Percentiles rank a stretch among this genome's conserved stretches.
Evolutionary conservation across 1,140 invertebrate species (phyloP).

Genomic region (Aricia agestis): DNA sequence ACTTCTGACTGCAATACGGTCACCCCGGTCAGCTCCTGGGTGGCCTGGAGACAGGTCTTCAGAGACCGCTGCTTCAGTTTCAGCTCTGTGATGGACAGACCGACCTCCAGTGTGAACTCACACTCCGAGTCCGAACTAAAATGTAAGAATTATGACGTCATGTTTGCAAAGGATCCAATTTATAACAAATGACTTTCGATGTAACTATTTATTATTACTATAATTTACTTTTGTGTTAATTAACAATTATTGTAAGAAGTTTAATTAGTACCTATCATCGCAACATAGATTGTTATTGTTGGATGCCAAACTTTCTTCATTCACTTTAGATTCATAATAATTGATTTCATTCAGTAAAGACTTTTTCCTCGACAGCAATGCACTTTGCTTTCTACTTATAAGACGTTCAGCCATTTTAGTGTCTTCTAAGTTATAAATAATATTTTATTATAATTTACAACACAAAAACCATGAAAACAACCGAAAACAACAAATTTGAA

Average conservation of each 20-base stretch:
- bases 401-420: conserved; percentile 27
- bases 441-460: neutral
- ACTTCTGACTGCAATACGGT: conserved; percentile 47
- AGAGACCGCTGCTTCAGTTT: conserved; percentile 33
- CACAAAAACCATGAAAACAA: neutral
- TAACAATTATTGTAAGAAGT: neutral
- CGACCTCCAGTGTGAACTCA: conserved; percentile 28
- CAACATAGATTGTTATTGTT: conserved; percentile 32
- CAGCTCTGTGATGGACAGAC: conserved; percentile 37
- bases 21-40: conserved; percentile 48
- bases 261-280: conserved; percentile 43
- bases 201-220: neutral
- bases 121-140: conserved; percentile 52
- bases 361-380: conserved; percentile 40
- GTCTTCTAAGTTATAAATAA: neutral
- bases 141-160: conserved; percentile 2
- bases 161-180: too few species aligned
- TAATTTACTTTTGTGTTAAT: neutral
- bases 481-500: neutral
- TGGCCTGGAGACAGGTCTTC: conserved; percentile 47
- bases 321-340: conserved; percentile 45
- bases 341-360: conserved; percentile 44
- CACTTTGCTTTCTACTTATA: conserved; percentile 38
- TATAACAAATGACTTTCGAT: too few species aligned
- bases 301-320: conserved; percentile 32